A percentile compares a stretch with the other conserved stretches of the same genome.
Evolutionary conservation across 2,797 vertebrate species (phyloP).

Genomic region (Thamnophis elegans): DNA sequence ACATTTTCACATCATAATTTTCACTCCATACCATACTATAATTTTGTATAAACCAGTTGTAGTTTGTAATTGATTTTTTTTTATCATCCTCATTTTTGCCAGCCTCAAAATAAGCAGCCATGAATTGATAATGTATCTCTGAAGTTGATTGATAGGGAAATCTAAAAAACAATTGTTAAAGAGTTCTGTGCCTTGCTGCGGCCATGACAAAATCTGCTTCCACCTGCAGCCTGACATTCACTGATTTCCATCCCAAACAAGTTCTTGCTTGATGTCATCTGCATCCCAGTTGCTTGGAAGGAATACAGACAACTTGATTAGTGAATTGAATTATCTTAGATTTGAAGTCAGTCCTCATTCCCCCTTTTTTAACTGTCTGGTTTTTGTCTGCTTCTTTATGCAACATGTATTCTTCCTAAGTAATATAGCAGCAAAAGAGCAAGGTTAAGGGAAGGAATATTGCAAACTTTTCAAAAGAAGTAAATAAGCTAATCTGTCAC

Average conservation of each 20-base stretch:
- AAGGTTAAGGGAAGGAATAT: no score
- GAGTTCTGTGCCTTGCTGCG: background rate
- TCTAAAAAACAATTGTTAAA: background rate
- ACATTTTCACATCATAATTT: background rate
- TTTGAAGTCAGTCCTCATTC: background rate
- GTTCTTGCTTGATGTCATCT: background rate
- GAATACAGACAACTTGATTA: background rate
- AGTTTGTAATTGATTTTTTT: no score
- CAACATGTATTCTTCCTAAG: background rate
- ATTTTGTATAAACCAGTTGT: no score
- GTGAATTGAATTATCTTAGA: background rate
- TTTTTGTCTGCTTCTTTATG: background rate
- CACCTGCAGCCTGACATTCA: background rate
- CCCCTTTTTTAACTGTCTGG: background rate
- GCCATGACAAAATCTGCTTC: background rate
- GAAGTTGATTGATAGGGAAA: no score
- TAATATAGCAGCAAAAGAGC: no score
- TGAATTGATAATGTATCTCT: no score
- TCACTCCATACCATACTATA: no score
- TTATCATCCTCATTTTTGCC: background rate
- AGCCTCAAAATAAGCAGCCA: background rate
- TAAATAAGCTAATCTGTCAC: no score
- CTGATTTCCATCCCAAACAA: background rate
- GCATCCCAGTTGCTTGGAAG: background rate
- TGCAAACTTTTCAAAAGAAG: no score